Base-by-base conservation (phyloP, 2,888 invertebrate species). In the Atrina japonica region DNA sequence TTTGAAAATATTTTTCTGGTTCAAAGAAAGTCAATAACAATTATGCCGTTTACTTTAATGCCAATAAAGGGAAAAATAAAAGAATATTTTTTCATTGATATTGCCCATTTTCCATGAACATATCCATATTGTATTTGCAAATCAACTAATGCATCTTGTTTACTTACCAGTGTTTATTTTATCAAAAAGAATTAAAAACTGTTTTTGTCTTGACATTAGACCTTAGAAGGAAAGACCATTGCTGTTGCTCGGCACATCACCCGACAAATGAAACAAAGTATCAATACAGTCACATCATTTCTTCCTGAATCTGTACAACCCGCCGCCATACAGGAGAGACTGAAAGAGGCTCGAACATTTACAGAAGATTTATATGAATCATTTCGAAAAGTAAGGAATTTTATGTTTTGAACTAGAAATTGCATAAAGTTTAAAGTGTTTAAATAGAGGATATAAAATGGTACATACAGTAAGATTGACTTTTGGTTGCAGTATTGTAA, bases 221-320 rank as follows among this genome's bases (percentile, higher is more conserved):
- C 84, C 6, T 60, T 84, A 25, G 86, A 87, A 65, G 82, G 81
- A 18, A 79, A 80, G 47, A 80, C 83, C 9, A 83, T 87, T 45
- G 78, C 77, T 9, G 80, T 83, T 35, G 86, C 87, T 14, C 77
- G 87, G 30, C 77, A 80, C 55, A 72, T 87, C 27, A 82, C 85
- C 21, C 49, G 65, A n/a, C 78, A 82, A 45, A 68, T 87, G 41
- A 78, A 79, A 47, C 69, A 69, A n/a, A 75, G 78, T 53, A 56
- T 83, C 14, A 50, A 67, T 21, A 80, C 72, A 3, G 76, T 81
- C 14, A 71, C 75, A 18, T 71, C 75, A 21, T 77, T 79, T 58
- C 52, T 81, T n/a, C 78, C 82, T 0, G 71, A 73, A 18, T 60
- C 66, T n/a, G 69, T 75, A 7, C 80, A 82, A 47, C 80, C 83